Base-by-base conservation (phyloP, 2,113 vertebrate genomes). In the Anolis sagrei region DNA sequence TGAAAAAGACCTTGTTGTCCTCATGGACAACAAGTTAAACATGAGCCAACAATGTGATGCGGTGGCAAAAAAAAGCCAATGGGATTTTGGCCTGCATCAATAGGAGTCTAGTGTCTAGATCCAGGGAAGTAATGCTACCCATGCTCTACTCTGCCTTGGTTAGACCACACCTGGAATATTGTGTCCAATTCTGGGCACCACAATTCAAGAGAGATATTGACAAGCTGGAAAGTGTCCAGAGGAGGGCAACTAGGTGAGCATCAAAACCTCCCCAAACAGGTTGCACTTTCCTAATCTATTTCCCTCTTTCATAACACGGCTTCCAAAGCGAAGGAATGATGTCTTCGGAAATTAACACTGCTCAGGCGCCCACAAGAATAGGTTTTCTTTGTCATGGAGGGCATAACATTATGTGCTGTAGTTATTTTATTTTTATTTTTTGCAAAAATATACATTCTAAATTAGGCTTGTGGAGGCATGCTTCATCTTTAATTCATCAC, bases 401-500 rank as follows among this genome's bases (percentile, higher is more conserved):
- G 93, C 93, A 94, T 94, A 96, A 95, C 95, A 93, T 96, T 97
- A 96, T 97, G 96, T 96, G 95, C 94, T 95, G 95, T 95, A 95
- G 95, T 96, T 96, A 96, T 96, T 32, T 44, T 44, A 44, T 44
- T 44, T n/a, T 44, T 19, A 64, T 61, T 39, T n/a, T 74, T 96
- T 94, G 96, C 95, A 96, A 95, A 96, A 95, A 97, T 97, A 97
- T 96, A 96, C 95, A 97, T 96, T 97, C 95, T 97, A 96, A 97
- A 97, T 96, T 96, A 96, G 96, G 95, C 93, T 95, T 96, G 96
- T 95, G 95, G 96, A 96, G 95, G 95, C 96, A 95, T 95, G 95
- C 96, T 96, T 97, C 96, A 97, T 97, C 96, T 97, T 97, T 97
- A 97, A 97, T 97, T 97, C 96, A 97, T 96, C 95, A 96, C 95